Evolutionary conservation across 2,113 vertebrate species (phyloP).

Genomic region (Xiphorhynchus elegans): DNA sequence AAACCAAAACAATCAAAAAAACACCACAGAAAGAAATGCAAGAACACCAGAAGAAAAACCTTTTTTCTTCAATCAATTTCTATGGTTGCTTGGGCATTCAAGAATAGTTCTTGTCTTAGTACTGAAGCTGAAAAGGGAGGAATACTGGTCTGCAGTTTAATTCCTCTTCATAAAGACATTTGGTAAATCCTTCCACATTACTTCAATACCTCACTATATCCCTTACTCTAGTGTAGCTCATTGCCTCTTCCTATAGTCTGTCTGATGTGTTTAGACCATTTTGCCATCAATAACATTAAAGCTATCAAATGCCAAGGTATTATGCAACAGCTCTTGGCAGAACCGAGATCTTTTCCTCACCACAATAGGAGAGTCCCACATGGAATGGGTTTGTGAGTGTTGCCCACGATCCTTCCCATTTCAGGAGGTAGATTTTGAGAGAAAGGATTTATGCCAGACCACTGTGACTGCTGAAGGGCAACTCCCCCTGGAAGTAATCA

Average conservation of each 20-base stretch:
- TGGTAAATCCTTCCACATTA: neutral
- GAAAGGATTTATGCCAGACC: neutral
- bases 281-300: neutral
- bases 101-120: neutral
- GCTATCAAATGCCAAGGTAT: neutral
- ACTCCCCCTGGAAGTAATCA: neutral
- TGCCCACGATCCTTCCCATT: neutral
- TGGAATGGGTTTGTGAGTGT: neutral
- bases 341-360: neutral
- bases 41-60: accelerated
- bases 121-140: neutral
- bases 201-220: neutral
- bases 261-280: neutral
- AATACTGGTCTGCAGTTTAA: neutral
- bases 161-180: neutral
- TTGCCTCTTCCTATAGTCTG: neutral
- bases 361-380: neutral
- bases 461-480: neutral
- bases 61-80: neutral
- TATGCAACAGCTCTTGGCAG: neutral
- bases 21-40: neutral
- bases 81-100: neutral
- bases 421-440: neutral
- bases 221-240: neutral
- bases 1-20: neutral